Evolutionary conservation across 2,797 vertebrate genomes (phyloP), one percentile per base, ranked within the genome.

Genomic region (Ctenopoma multispine): DNA sequence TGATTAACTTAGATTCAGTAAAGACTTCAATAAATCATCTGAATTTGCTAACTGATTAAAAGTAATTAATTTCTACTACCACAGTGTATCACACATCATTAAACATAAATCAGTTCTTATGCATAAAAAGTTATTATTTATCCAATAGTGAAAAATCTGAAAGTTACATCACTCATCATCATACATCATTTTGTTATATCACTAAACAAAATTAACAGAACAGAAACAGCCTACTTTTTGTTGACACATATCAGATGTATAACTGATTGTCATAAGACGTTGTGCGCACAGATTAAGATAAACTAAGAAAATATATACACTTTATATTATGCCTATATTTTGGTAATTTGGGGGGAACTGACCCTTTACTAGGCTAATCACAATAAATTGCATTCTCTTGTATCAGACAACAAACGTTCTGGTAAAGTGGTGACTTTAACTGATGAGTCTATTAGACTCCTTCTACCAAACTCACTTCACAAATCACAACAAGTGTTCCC

Each of bases 401-500:
- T 31, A 48, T 71, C 21, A 40, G 7, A 76, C 38, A 41, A 7
- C n/a, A 29, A 7, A 36, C 31, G 64, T 65, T 43, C 21, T 62
- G 60, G 13, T 10, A 11, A 24, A 64, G 46, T 5, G n/a, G 46
- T 48, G 41, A 57, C 54, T 69, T 46, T 20, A 41, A 63, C 56
- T 21, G 40, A 56, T 68, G 51, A 69, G 43, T 57, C 31, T 64
- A 17, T 65, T 53, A 50, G 48, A 57, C 46, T 56, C 50, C 11
- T 49, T 40, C 20, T 40, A 57, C 11, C 27, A 61, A 67, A 68
- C 63, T 66, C 23, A 48, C 38, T 44, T 24, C 31, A 41, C 63
- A 75, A 72, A 77, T 82, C 72, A 80, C 66, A 59, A 80, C 66
- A 59, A 70, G 75, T 43, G 61, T 48, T 68, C 65, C 63, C 71